Evolutionary conservation across 2,797 vertebrate species (phyloP).

Genomic region (Hippoglossus hippoglossus): DNA sequence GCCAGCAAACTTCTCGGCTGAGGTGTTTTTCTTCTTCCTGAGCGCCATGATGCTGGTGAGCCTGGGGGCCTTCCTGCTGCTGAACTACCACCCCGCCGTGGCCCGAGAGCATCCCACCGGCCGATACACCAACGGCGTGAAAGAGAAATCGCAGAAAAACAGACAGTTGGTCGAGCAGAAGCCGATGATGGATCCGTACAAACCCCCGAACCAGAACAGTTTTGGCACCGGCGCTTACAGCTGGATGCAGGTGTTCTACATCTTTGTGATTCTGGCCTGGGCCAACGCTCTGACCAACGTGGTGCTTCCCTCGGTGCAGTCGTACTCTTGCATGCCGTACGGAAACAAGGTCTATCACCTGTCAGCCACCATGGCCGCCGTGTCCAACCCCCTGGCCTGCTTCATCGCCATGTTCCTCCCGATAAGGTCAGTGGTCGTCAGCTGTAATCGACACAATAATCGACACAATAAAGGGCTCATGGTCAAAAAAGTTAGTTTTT

Average conservation of each 20-base stretch:
- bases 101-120: slow-evolving; percentile 52
- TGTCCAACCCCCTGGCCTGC: slow-evolving; percentile 87
- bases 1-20: slow-evolving; percentile 83
- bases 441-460: slow-evolving; percentile 14
- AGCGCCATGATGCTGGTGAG: slow-evolving; percentile 85
- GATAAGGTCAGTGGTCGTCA: slow-evolving; percentile 74
- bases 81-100: slow-evolving; percentile 83
- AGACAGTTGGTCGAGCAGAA: slow-evolving; percentile 63
- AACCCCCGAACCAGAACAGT: slow-evolving; percentile 25
- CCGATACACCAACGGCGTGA: slow-evolving; percentile 44
- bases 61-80: slow-evolving; percentile 81
- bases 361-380: slow-evolving; percentile 78
- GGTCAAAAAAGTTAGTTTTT: too few species aligned
- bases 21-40: slow-evolving; percentile 88
- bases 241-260: slow-evolving; percentile 74
- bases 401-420: slow-evolving; percentile 85
- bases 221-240: slow-evolving; percentile 79
- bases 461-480: not conserved
- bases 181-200: slow-evolving; percentile 72
- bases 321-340: slow-evolving; percentile 85
- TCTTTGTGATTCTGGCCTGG: slow-evolving; percentile 85
- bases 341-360: slow-evolving; percentile 86
- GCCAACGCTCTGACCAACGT: slow-evolving; percentile 83
- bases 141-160: slow-evolving; percentile 17
- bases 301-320: slow-evolving; percentile 86